A percentile compares a stretch with the other conserved stretches of the same genome.
These are phyloP conservation scores for Eriosoma lanigerum DNA, from an alignment of 1,140 invertebrate genomes.

Conservation along the genomic window DNA sequence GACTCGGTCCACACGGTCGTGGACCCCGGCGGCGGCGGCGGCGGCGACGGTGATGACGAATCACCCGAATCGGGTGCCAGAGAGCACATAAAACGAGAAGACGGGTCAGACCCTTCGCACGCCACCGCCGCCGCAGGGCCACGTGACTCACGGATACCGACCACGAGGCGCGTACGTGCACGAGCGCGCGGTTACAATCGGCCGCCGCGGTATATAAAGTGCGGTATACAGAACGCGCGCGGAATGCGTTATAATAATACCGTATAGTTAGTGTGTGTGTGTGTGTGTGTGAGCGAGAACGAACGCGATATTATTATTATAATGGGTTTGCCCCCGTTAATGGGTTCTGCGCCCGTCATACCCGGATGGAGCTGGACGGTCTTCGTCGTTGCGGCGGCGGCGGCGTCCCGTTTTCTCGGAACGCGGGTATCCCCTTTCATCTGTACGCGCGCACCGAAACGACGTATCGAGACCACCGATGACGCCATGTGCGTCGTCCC, in stretches of 20 bases:
- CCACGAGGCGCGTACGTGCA: not conserved
- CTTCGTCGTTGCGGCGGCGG: too few relatives aligned
- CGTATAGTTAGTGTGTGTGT: too few relatives aligned
- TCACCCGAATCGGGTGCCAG: constrained; percentile 3
- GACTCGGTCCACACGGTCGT: constrained; percentile 21
- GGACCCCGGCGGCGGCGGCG: not conserved
- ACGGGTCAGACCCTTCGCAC: not conserved
- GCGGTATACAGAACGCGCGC: too few relatives aligned
- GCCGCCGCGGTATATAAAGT: too few relatives aligned
- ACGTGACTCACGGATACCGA: not conserved
- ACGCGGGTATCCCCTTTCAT: constrained; percentile 15
- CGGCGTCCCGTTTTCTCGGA: constrained; percentile 48
- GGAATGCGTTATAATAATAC: too few relatives aligned
- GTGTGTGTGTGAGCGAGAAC: too few relatives aligned
- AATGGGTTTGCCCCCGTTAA: too few relatives aligned
- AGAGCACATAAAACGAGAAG: not conserved
- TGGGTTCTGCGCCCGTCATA: too few relatives aligned
- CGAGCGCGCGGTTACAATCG: not conserved
- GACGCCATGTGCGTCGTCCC: not conserved
- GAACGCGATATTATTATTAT: too few relatives aligned
- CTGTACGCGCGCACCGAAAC: not conserved
- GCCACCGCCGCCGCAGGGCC: not conserved
- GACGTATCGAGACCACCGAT: not conserved
- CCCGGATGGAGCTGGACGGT: too few relatives aligned
- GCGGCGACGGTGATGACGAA: not conserved